Base-by-base conservation (phyloP, 2,113 vertebrate genomes). In the rat (Rattus norvegicus) region DNA sequence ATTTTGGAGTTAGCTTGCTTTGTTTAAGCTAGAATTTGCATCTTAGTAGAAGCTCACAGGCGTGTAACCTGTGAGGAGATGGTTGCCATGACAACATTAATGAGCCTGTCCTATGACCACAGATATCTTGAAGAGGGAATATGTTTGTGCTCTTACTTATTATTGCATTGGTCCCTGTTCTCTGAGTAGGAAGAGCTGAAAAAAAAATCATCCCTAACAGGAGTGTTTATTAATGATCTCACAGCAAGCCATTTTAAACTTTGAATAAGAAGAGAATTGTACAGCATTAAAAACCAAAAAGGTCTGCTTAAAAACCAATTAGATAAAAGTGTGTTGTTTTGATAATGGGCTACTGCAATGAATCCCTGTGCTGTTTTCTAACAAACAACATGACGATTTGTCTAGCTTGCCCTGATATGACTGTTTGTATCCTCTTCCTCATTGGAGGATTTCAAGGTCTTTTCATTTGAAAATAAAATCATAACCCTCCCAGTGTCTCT, bases 51-150 rank as follows among this genome's bases (percentile, higher is more conserved):
- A 94, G 96, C 98, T 97, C 90, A 94, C 39, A 93, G 86, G 93
- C 89, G 43, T 95, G 88, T 97, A 97, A 98, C 98, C 98, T 98
- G 97, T 97, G 97, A 97, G 94, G 75, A 63, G 72, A 97, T 96
- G 90, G 98, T 98, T 98, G 84, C 95, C 95, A 98, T 98, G 98
- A 94, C 98, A 98, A 98, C 97, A 92, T 97, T 98, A 98, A 98
- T 95, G 96, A 98, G 98, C 96, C 96, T 95, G 96, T 98, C 97
- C 97, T 97, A 90, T 97, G 98, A 97, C 97, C 97, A 97, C 80
- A 97, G 93, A 96, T 65, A 97, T 90, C 73, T 91, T 95, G 95
- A 97, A 97, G 90, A 96, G 93, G 96, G 90, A 98, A 59, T 92
- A 95, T 63, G 79, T 96, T 97, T 96, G 86, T 92, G 95, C 59